Evolutionary conservation across 2,797 vertebrate genomes (phyloP).

Genomic region (Cheirogaleus major): DNA sequence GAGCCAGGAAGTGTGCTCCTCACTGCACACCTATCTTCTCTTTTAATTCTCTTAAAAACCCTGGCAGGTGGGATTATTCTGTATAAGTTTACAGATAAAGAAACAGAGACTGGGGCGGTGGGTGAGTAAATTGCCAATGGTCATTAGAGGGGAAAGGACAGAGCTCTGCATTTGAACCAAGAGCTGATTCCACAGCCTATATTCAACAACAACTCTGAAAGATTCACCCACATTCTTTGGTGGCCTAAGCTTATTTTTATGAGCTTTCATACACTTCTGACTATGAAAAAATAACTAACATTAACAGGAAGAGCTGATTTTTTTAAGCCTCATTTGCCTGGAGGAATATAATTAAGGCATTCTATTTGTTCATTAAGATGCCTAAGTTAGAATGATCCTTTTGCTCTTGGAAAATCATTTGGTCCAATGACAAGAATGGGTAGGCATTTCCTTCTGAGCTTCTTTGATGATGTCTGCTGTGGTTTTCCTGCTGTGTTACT

Average conservation of each 20-base stretch:
- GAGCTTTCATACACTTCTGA: conserved; percentile 4
- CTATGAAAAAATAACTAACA: conserved; percentile 1
- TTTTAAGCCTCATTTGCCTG: not conserved
- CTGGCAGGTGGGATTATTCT: not conserved
- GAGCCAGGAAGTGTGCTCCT: not conserved
- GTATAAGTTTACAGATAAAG: not conserved
- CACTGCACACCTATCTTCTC: not conserved
- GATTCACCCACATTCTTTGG: not conserved
- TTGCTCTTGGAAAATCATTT: conserved; percentile 32
- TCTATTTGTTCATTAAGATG: conserved; percentile 39
- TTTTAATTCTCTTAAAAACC: not conserved
- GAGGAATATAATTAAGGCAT: conserved; percentile 23
- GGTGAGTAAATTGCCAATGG: not conserved
- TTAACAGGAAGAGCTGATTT: conserved; percentile 20
- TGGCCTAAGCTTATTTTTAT: not conserved
- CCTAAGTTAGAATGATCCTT: conserved; percentile 13
- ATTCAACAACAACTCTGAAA: not conserved
- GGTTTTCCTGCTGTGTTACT: conserved; percentile 43
- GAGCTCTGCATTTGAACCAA: not conserved
- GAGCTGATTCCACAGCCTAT: not conserved
- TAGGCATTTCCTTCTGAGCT: not conserved
- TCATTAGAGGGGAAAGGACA: not conserved
- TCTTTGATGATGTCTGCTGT: conserved; percentile 53
- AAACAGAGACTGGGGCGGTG: not conserved
- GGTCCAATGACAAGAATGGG: not conserved